Conservation (phyloP, 1,140 invertebrate genomes). For the Anthonomus grandis region DNA sequence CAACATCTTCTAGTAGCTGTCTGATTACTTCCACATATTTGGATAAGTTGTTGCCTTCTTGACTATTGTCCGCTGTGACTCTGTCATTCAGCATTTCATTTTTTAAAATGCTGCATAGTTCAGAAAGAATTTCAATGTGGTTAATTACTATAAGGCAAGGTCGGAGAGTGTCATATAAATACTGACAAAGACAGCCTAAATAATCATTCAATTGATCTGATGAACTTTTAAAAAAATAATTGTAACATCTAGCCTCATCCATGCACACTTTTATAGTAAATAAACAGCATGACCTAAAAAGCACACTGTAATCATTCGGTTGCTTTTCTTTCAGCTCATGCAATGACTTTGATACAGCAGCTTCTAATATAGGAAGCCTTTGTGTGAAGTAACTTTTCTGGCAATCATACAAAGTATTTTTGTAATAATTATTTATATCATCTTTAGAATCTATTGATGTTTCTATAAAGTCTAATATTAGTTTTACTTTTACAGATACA, state of each 20-base stretch:
- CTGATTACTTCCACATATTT: constrained; percentile 81
- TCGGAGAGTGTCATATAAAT: constrained; percentile 90
- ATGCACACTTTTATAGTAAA: constrained; percentile 88
- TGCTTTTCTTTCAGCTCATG: constrained; percentile 66
- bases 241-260: constrained; percentile 87
- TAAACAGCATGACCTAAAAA: constrained; percentile 83
- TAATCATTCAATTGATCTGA: constrained; percentile 66
- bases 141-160: constrained; percentile 96
- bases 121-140: constrained; percentile 95
- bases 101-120: constrained; percentile 90
- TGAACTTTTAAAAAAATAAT: constrained; percentile 78
- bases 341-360: constrained; percentile 75
- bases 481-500: constrained; percentile 76
- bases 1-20: constrained; percentile 92
- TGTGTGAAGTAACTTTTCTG: constrained; percentile 83
- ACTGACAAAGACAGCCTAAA: constrained; percentile 81
- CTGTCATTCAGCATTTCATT: constrained; percentile 95
- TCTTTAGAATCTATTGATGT: constrained; percentile 61
- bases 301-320: constrained; percentile 80
- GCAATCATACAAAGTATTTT: constrained; percentile 73
- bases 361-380: constrained; percentile 67
- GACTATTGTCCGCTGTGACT: constrained; percentile 80
- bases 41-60: constrained; percentile 65
- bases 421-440: constrained; percentile 69
- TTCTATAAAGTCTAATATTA: constrained; percentile 79